Evolutionary conservation across 53 echinoderm and acorn worm genomes (phyloP), one percentile per base, ranked within the genome.

Genomic region (Apostichopus leukothele): DNA sequence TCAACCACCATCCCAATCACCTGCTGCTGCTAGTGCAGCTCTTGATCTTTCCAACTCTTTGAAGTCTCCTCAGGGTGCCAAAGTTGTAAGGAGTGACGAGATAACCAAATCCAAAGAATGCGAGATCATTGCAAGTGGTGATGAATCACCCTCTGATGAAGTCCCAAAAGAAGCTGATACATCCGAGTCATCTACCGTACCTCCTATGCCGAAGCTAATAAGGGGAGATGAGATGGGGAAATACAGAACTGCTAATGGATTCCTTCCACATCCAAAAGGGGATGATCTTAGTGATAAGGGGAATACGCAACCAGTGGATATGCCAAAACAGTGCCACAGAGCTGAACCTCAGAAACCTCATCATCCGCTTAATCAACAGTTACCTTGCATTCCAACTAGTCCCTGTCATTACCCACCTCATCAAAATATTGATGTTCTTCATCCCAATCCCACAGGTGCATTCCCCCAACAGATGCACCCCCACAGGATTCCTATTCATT

Each of bases 221-320:
- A 87, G 88, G 73, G 88, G 88, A 74, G 88, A 87, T 51, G 88
- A 87, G 13, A n/a, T 87, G 88, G 74, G 75, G 11, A 87, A 87
- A 52, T 75, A 74, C 68, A 63, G 85, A 19, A 66, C 61, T 21
- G 67, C 16, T 18, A 66, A 66, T 60, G 66, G 85, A 50, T 85
- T 85, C 68, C 85, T 85, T 13, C 85, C 85, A 67, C 67, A 63
- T 51, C 4, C 39, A 18, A 9, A 76, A 13, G 16, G 20, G 13
- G 52, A 76, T 52, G 16, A 52, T 39, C 25, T 39, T 14, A 51
- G 9, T 6, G 50, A 39, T 13, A 76, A 76, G 77, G 77, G 50
- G 20, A 52, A 4, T 76, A 6, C 51, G 39, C 50, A 52, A 14
- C 50, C 77, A 76, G 39, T 5, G 7, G 77, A 76, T 22, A 16